Evolutionary conservation across 35 echinoderm and acorn worm species (phyloP), one percentile per base, ranked within the genome.

Genomic region (Amphiura filiformis): DNA sequence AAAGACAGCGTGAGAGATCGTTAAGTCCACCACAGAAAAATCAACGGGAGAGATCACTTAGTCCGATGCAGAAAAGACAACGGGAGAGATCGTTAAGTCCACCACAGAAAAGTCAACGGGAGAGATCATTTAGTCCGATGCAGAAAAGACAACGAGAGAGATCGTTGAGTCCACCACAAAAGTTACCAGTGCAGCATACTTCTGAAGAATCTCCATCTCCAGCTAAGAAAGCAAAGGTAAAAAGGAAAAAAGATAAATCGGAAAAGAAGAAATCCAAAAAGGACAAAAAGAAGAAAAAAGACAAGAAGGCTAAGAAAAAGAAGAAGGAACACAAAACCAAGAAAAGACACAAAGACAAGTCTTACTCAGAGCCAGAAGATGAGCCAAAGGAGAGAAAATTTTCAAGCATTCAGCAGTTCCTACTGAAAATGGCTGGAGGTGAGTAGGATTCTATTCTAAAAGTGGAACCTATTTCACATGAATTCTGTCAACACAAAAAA

Each of bases 351-450:
- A 78, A 76, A 70, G 81, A 88, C 76, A 82, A 76, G 35, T 35
- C 18, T 1, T 28, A 34, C n/a, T 35, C 40, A n/a, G 34, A 39
- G 13, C 23, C 57, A 22, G 80, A 79, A 15, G 52, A 65, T 14
- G 39, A 33, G 23, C 52, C 91, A 31, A 79, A 76, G 37, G 34
- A 33, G 20, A 57, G 86, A 37, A 52, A 44, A 34, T 61, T 96
- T 0, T 44, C 94, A 32, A 88, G 86, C 80, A 91, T 96, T 34
- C 94, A 96, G 47, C 81, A 88, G 47, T 92, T 92, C 39, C 70
- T 96, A 0, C 56, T 96, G 14, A 80, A 91, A 85, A 86, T 96
- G 81, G 94, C 94, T 33, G 70, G 86, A 89, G 90, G 90, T 92
- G 76, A 86, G 81, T 76, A 33, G 7, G 7, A n/a, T n/a, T n/a